phyloP scores from a whole-genome alignment of 1,140 invertebrate genomes.

The Drosophila busckii region DNA sequence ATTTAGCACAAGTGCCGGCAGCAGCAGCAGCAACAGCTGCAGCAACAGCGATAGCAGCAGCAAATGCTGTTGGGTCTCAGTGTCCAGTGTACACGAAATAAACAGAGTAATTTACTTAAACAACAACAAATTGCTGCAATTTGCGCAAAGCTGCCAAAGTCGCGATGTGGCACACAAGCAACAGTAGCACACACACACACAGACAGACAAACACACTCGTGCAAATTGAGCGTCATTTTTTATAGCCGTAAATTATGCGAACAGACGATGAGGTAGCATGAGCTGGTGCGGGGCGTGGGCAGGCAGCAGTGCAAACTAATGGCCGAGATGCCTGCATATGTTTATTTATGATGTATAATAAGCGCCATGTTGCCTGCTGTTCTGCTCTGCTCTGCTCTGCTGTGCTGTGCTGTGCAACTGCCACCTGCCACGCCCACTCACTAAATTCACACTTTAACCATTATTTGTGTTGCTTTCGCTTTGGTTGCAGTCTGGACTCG shows the following conservation, averaged over 20 bases:
- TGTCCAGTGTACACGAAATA: constrained; percentile 49
- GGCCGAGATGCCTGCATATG: constrained; percentile 59
- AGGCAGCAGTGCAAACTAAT: constrained; percentile 43
- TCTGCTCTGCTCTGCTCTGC: no score
- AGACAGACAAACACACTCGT: constrained; percentile 12
- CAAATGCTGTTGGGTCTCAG: constrained; percentile 4
- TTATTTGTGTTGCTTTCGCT: constrained; percentile 55
- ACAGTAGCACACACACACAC: constrained; percentile 19
- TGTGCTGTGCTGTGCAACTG: no score
- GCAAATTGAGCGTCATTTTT: constrained; percentile 70
- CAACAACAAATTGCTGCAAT: constrained; percentile 76
- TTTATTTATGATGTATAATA: constrained; percentile 75
- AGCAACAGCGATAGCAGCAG: constrained; percentile 13
- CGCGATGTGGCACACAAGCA: constrained; percentile 28
- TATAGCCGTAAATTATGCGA: constrained; percentile 67
- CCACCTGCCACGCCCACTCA: constrained; percentile 45
- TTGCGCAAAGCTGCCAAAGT: constrained; percentile 67
- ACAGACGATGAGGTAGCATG: no score
- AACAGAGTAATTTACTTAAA: constrained; percentile 76
- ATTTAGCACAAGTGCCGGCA: constrained; percentile 11
- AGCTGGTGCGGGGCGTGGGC: no score
- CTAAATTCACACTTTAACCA: constrained; percentile 41
- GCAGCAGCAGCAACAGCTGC: constrained; percentile 25
- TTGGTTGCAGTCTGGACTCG: constrained; percentile 86
- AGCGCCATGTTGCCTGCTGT: constrained; percentile 24